phyloP scores from a whole-genome alignment of 2,797 vertebrate species.

The Neosilurus hyrtlii region DNA sequence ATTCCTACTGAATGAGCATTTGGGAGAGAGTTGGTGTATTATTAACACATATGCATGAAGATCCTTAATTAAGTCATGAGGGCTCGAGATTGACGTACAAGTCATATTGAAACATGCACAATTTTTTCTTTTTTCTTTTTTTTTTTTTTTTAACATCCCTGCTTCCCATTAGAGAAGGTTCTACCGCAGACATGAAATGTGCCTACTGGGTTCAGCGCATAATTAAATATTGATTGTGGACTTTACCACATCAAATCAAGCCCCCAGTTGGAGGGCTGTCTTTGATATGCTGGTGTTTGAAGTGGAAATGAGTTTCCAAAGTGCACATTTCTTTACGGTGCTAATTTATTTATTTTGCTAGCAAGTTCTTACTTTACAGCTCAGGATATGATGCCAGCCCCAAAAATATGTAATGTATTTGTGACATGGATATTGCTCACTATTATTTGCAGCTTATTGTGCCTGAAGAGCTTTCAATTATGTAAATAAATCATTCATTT shows the following conservation, averaged over 20 bases:
- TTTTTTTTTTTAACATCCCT: conserved; percentile 43
- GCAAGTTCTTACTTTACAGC: conserved; percentile 63
- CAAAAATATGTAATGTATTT: conserved; percentile 47
- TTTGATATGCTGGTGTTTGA: conserved; percentile 67
- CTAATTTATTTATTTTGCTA: conserved; percentile 73
- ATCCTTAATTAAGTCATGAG: conserved; percentile 32
- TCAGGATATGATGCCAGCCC: conserved; percentile 41
- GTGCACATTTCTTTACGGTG: conserved; percentile 66
- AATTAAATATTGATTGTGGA: conserved; percentile 77
- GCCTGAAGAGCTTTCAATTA: conserved; percentile 18
- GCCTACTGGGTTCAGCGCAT: conserved; percentile 68
- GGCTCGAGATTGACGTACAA: conserved; percentile 25
- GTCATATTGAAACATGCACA: conserved; percentile 17
- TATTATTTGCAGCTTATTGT: conserved; percentile 2
- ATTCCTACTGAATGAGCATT: background rate
- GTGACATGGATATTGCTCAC: conserved; percentile 32
- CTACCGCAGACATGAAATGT: conserved; percentile 67
- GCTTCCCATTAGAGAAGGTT: conserved; percentile 65
- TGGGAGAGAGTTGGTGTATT: conserved; percentile 9
- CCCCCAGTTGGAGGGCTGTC: conserved; percentile 65
- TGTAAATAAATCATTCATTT: conserved; percentile 41
- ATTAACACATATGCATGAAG: conserved; percentile 8
- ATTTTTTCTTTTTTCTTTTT: background rate
- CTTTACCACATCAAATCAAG: conserved; percentile 71
- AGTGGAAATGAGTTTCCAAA: conserved; percentile 70